Evolutionary conservation across 2,113 vertebrate genomes (phyloP), one percentile per base, ranked within the genome.

Genomic region (Corydoras maculifer): DNA sequence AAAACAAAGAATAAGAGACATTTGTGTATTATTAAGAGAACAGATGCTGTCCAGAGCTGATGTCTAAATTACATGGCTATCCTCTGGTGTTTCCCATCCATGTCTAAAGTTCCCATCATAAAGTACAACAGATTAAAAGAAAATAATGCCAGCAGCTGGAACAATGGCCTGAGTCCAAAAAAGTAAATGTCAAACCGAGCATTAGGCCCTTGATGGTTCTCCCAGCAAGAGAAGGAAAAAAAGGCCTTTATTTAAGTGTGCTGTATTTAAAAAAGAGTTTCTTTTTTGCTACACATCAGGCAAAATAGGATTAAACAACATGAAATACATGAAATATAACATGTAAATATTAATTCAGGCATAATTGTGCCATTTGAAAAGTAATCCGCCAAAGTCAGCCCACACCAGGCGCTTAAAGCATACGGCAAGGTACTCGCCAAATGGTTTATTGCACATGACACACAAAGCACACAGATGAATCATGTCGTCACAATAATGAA

Each of bases 141-240:
- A 18, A 29, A 75, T 82, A 79, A 77, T 70, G 61, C 68, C 60
- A 76, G 75, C 83, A 87, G 84, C 82, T 84, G 82, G 75, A 67
- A 60, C 11, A 69, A 74, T 67, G 78, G 69, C 68, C 75, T 13
- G 58, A 77, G 61, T 18, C 49, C 35, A n/a, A 71, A 68, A 43
- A 14, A 70, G 49, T 63, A 69, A 71, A 77, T 62, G 55, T 69
- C 69, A 75, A 43, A 53, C 57, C 13, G 60, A 61, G 65, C 58
- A 59, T n/a, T 31, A 51, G 53, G 48, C 59, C 51, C 59, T 14
- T 50, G n/a, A 13, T 31, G 50, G 31, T 60, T 32, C 30, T 32
- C 18, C 48, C 29, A 7, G 14, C 18, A 50, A 53, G 18, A 72
- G 32, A 51, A 29, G 58, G n/a, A 68, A 54, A 29, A 55, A n/a